Evolutionary conservation across 2,113 vertebrate species (phyloP).

Genomic region (Eolophus roseicapilla): DNA sequence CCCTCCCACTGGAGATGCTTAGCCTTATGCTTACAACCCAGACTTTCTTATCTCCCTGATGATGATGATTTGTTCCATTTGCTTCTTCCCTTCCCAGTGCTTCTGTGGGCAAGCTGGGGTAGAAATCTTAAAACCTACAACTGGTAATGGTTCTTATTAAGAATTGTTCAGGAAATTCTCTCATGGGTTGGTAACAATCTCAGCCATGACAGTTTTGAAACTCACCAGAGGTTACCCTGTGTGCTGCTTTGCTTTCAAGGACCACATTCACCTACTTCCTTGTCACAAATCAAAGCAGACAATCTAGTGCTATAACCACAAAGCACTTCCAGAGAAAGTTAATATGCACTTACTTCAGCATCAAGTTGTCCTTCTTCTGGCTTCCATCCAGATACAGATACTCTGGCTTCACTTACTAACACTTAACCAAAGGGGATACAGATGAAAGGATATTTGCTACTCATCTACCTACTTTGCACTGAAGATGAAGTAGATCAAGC

Average conservation of each 20-base stretch:
- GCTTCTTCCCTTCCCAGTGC: not conserved
- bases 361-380: not conserved
- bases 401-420: not conserved
- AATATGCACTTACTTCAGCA: not conserved
- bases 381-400: not conserved
- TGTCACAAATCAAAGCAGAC: not conserved
- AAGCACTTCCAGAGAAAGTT: not conserved
- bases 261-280: not conserved
- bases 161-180: not conserved
- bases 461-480: not conserved
- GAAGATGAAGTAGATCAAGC: not conserved
- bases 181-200: not conserved
- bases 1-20: not conserved
- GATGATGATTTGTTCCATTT: not conserved
- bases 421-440: fast-evolving
- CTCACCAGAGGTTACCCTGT: not conserved
- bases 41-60: not conserved
- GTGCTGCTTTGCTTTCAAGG: not conserved
- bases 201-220: not conserved
- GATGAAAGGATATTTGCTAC: not conserved
- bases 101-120: not conserved
- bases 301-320: not conserved
- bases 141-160: not conserved
- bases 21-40: not conserved
- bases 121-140: not conserved